These are phyloP conservation scores for Chinchilla lanigera DNA, from an alignment of 2,113 vertebrate genomes.

Conservation along the genomic window DNA sequence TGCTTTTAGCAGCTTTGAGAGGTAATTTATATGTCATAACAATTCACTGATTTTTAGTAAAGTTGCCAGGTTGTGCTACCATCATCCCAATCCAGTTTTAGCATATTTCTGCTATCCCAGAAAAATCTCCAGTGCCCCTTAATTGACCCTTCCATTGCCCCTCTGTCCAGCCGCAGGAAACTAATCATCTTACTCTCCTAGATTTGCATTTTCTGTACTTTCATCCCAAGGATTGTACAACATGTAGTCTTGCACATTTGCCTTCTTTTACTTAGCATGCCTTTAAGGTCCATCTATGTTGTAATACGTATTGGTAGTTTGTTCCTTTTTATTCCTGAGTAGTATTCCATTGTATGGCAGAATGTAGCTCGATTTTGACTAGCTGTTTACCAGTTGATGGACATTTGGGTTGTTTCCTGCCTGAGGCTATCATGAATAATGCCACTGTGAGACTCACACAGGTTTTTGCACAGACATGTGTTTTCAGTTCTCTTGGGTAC, in stretches of 20 bases:
- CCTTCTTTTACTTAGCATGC: not conserved
- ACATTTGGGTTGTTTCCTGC: not conserved
- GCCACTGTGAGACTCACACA: not conserved
- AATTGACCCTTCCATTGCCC: not conserved
- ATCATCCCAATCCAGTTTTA: not conserved
- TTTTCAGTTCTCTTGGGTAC: not conserved
- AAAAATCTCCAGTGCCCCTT: no score
- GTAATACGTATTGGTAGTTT: no score
- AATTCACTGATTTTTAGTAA: not conserved
- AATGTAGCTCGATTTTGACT: not conserved
- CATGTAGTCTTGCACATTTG: not conserved
- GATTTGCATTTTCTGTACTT: not conserved
- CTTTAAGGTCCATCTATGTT: not conserved
- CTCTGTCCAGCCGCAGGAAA: not conserved
- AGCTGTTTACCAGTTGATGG: not conserved
- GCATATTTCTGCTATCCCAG: not conserved
- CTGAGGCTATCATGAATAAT: not conserved
- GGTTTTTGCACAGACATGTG: not conserved
- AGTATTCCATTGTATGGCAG: not conserved
- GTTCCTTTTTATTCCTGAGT: conserved; percentile 10
- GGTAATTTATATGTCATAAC: not conserved
- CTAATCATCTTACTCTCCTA: not conserved
- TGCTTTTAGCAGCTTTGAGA: not conserved
- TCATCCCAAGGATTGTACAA: not conserved
- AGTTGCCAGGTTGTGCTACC: not conserved